Percentiles rank a stretch among this genome's conserved stretches.
These are phyloP conservation scores for Papilio polyxenes DNA, from an alignment of 1,140 invertebrate species.

Conservation along the genomic window DNA sequence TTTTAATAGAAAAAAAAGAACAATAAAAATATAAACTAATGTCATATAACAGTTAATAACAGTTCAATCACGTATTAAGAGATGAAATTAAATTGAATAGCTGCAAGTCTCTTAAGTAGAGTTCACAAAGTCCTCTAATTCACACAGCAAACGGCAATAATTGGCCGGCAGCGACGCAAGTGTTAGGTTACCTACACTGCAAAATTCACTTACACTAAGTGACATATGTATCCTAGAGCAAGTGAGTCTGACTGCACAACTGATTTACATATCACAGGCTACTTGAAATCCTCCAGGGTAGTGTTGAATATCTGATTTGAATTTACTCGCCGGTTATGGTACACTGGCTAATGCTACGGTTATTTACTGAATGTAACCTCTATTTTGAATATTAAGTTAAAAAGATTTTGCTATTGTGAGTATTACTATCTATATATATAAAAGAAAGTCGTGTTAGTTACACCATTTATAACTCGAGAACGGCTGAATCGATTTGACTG, in stretches of 20 bases:
- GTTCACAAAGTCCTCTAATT: slow-evolving; percentile 14
- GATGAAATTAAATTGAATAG: not conserved
- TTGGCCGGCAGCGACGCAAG: slow-evolving; percentile 1
- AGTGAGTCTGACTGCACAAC: slow-evolving; percentile 41
- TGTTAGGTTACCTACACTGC: slow-evolving; percentile 12
- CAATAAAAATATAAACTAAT: not conserved
- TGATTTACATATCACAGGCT: slow-evolving; percentile 50
- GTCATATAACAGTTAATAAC: not conserved
- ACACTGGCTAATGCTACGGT: slow-evolving; percentile 26
- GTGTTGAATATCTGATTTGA: slow-evolving; percentile 54
- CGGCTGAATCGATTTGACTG: too few relatives aligned
- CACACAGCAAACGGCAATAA: not conserved
- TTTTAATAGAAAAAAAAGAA: too few relatives aligned
- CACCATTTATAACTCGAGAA: too few relatives aligned
- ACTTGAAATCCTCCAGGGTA: slow-evolving; percentile 41
- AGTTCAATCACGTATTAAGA: not conserved
- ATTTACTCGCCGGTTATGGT: slow-evolving; percentile 43
- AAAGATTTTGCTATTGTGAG: not conserved
- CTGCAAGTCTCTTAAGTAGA: not conserved
- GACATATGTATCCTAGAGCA: slow-evolving; percentile 34
- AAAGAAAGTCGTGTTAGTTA: too few relatives aligned
- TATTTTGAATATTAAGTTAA: slow-evolving; percentile 20
- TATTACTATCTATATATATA: not conserved
- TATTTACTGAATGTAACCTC: slow-evolving; percentile 23
- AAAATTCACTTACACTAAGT: slow-evolving; percentile 39